Evolutionary conservation across 2,113 vertebrate species (phyloP).

Genomic region (Cyprichromis sp.): DNA sequence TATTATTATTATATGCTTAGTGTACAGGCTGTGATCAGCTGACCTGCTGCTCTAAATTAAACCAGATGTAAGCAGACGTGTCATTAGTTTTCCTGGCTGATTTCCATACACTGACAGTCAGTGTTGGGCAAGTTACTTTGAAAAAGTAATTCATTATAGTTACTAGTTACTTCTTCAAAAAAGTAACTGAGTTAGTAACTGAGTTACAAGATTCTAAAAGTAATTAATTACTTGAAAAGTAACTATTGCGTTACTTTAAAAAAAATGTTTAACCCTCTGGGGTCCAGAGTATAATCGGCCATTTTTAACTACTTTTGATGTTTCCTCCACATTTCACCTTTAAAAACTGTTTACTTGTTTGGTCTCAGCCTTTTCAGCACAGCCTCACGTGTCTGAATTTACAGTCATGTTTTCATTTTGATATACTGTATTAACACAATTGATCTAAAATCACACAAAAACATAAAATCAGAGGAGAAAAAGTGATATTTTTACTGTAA

Average conservation of each 20-base stretch:
- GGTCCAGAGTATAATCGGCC: rapidly evolving
- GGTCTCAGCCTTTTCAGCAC: rapidly evolving
- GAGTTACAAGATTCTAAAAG: neutral
- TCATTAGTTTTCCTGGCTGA: neutral
- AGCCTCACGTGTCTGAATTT: rapidly evolving
- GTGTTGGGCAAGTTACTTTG: neutral
- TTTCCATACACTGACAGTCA: neutral
- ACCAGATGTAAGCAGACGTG: neutral
- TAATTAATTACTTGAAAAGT: neutral
- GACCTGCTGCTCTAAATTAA: neutral
- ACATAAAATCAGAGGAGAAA: rapidly evolving
- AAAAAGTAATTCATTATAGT: neutral
- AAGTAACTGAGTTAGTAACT: neutral
- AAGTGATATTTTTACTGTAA: rapidly evolving
- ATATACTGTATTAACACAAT: neutral
- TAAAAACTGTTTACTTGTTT: neutral
- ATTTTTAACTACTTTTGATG: neutral
- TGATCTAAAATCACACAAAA: neutral
- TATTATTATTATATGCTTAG: rapidly evolving
- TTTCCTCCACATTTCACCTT: rapidly evolving
- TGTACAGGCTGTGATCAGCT: neutral
- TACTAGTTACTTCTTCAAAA: neutral
- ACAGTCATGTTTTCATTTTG: neutral
- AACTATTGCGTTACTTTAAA: rapidly evolving
- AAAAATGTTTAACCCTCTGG: rapidly evolving